Percentiles rank a stretch among this genome's conserved stretches.
These are phyloP conservation scores for Ispidina lecontei DNA, from an alignment of 2,797 vertebrate species.

Conservation along the genomic window DNA sequence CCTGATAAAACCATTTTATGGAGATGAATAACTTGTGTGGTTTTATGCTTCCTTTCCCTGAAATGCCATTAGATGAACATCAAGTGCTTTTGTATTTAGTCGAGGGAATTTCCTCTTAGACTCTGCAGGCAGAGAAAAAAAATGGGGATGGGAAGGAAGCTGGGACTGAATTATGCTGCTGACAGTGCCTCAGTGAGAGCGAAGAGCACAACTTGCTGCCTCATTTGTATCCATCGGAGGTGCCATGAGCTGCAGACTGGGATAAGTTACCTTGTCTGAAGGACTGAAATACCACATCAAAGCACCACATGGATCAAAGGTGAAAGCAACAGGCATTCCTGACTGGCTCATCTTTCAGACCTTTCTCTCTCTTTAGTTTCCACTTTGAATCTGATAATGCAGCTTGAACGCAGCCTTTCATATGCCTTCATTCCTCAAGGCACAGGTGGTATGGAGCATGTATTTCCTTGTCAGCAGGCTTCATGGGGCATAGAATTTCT, in stretches of 20 bases:
- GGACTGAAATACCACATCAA: constrained; percentile 31
- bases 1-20: constrained; percentile 54
- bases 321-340: constrained; percentile 28
- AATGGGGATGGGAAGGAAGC: not conserved
- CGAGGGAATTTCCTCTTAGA: constrained; percentile 39
- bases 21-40: constrained; percentile 40
- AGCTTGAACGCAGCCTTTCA: constrained; percentile 1
- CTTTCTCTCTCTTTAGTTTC: constrained; percentile 19
- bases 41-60: constrained; percentile 59
- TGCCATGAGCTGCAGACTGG: constrained; percentile 4
- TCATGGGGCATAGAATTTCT: not conserved
- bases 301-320: constrained; percentile 44
- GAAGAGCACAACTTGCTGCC: not conserved
- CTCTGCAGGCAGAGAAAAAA: not conserved
- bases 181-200: not conserved
- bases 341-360: not conserved
- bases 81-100: constrained; percentile 58
- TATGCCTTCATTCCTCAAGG: not conserved
- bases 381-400: constrained; percentile 32
- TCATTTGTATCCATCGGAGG: constrained; percentile 20
- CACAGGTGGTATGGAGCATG: not conserved
- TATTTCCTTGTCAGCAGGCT: not conserved
- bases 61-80: constrained; percentile 59
- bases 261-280: not conserved
- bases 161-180: not conserved